Evolutionary conservation across 1,140 invertebrate genomes (phyloP), one percentile per base, ranked within the genome.

Genomic region (Eriosoma lanigerum): DNA sequence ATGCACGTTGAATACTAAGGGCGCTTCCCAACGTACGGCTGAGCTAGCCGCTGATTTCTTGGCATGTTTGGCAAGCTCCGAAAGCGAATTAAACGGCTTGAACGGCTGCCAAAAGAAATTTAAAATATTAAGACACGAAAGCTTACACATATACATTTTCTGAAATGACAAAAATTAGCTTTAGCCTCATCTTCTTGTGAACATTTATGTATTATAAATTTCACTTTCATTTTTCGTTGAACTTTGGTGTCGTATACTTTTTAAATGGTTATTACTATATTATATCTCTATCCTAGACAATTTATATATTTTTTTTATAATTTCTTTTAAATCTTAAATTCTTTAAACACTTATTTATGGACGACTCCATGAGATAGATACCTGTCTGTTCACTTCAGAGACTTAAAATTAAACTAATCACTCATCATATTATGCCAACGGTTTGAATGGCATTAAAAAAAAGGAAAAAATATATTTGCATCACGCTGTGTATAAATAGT

Each of bases 21-120:
- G 21, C 13, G 75, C 54, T 62, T 78, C 21, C 75, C 56, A 56
- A 26, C 72, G 72, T 32, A 38, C 29, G 72, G 54, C 72, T 29
- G 75, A 60, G 44, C 75, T 78, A 17, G n/a, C n/a, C n/a, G n/a
- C n/a, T n/a, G n/a, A 70, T 60, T 54, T 78, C 19, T 78, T 78
- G 56, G 54, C 38, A 78, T 29, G 75, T 78, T 78, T 78, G 56
- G 75, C 75, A 48, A 62, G 24, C 75, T 46, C 38, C 75, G 56
- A 78, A 78, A 78, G 75, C 75, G 75, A 78, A 78, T 78, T 78
- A 78, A 78, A 78, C 75, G 56, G 21, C 21, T 78, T 78, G 75
- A 29, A 60, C 17, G 21, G 9, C 54, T 26, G 75, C 75, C 75
- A 78, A 78, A 78, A 78, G 75, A 78, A 78, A 78, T 78, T 62